Conservation (phyloP, 2,797 vertebrate species). For the Hephaestus fuliginosus region DNA sequence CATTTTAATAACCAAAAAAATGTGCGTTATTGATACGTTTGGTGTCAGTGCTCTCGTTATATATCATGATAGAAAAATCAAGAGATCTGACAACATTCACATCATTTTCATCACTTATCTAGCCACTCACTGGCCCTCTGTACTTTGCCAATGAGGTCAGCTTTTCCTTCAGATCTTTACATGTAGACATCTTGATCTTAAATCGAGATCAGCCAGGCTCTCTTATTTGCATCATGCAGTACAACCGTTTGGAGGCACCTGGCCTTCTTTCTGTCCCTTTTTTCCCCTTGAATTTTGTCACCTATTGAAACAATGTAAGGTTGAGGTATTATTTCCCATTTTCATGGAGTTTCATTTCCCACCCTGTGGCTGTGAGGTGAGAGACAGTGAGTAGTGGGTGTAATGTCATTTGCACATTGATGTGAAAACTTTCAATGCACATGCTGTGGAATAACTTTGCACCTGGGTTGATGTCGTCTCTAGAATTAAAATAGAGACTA, state of each 20-base stretch:
- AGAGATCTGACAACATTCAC: too few species aligned
- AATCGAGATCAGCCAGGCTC: too few species aligned
- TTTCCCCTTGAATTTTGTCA: conserved; percentile 22
- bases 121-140: not conserved
- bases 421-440: conserved; percentile 22
- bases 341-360: conserved; percentile 22
- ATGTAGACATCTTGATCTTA: too few species aligned
- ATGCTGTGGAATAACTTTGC: conserved; percentile 3
- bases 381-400: conserved; percentile 20
- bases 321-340: not conserved
- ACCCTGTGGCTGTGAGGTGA: conserved; percentile 12
- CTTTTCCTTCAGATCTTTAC: not conserved
- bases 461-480: too few species aligned
- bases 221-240: not conserved
- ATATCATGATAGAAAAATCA: too few species aligned
- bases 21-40: not conserved
- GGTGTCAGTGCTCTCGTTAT: not conserved
- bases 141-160: too few species aligned
- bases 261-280: not conserved
- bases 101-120: too few species aligned
- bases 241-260: not conserved
- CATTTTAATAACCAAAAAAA: not conserved
- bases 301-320: conserved; percentile 9
- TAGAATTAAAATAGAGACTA: conserved; percentile 18
- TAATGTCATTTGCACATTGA: conserved; percentile 30